Conservation (phyloP, 1,140 invertebrate species). For the Hyles vespertilio region DNA sequence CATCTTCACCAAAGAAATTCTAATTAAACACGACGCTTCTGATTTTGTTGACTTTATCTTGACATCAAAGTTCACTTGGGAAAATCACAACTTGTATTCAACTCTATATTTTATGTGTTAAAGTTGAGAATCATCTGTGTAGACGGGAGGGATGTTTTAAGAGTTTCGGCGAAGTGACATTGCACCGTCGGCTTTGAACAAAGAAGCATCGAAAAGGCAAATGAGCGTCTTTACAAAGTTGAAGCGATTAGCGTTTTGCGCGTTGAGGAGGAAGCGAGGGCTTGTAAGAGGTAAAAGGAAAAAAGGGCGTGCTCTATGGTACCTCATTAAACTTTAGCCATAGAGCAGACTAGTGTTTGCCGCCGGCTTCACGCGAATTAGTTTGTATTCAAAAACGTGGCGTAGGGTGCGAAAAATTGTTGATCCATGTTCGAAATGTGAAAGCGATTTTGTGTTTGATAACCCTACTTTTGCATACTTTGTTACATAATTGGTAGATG, state of each 20-base stretch:
- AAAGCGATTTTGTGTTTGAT: too few species aligned
- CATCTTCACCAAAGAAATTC: conserved; percentile 40
- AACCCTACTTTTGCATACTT: too few species aligned
- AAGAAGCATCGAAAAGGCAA: conserved; percentile 58
- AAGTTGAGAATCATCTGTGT: conserved; percentile 27
- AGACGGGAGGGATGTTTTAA: conserved; percentile 38
- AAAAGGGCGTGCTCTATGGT: too few species aligned
- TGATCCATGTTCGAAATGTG: too few species aligned
- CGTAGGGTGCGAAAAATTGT: too few species aligned
- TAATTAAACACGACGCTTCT: conserved; percentile 51
- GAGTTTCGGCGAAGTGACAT: conserved; percentile 54
- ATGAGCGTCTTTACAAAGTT: conserved; percentile 59
- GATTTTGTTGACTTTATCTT: conserved; percentile 31
- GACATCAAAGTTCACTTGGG: conserved; percentile 9
- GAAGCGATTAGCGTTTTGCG: conserved; percentile 57
- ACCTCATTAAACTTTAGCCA: too few species aligned
- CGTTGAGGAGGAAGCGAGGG: conserved; percentile 41
- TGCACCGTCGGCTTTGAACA: conserved; percentile 57
- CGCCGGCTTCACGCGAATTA: too few species aligned
- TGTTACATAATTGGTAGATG: too few species aligned
- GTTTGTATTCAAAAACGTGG: background rate
- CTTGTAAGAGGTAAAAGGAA: background rate
- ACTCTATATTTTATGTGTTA: conserved; percentile 2
- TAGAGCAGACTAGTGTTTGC: too few species aligned
- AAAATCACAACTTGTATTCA: conserved; percentile 3